These are phyloP conservation scores for Cossypha caffra DNA, from an alignment of 2,797 vertebrate species.

Conservation along the genomic window DNA sequence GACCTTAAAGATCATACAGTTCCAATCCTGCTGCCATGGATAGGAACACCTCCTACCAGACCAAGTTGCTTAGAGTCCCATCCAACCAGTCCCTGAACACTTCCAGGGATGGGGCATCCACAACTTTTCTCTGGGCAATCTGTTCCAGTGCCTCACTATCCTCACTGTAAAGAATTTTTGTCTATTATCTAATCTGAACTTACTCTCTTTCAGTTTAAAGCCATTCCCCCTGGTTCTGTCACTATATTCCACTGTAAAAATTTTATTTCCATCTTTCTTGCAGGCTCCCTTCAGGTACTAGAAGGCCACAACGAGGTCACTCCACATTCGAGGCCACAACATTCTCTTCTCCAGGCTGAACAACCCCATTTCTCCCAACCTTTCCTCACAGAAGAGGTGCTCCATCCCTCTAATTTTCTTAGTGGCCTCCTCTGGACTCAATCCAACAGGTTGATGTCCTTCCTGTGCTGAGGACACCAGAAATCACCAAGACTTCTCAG, in stretches of 20 bases:
- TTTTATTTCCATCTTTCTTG: neutral
- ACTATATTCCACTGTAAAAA: neutral
- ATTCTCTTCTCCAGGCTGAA: neutral
- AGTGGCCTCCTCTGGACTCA: neutral
- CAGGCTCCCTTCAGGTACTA: neutral
- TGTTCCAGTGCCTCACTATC: too few relatives aligned
- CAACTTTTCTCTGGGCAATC: neutral
- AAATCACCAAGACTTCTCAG: neutral
- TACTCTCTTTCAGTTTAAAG: fast-evolving
- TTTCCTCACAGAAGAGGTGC: fast-evolving
- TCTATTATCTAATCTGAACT: neutral
- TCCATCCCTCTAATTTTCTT: neutral
- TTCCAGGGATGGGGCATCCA: neutral
- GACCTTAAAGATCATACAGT: neutral
- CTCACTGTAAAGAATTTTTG: neutral
- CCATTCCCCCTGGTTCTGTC: neutral
- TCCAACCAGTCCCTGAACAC: neutral
- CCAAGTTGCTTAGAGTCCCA: neutral
- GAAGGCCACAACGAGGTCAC: neutral
- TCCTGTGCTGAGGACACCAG: neutral
- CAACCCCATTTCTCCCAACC: neutral
- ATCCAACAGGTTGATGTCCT: fast-evolving
- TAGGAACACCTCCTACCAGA: neutral
- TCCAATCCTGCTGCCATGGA: neutral
- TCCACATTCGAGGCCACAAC: too few relatives aligned